phyloP scores from a whole-genome alignment of 30 jellyfish, hydroid and myxozoan species.

The Mastigias papua region DNA sequence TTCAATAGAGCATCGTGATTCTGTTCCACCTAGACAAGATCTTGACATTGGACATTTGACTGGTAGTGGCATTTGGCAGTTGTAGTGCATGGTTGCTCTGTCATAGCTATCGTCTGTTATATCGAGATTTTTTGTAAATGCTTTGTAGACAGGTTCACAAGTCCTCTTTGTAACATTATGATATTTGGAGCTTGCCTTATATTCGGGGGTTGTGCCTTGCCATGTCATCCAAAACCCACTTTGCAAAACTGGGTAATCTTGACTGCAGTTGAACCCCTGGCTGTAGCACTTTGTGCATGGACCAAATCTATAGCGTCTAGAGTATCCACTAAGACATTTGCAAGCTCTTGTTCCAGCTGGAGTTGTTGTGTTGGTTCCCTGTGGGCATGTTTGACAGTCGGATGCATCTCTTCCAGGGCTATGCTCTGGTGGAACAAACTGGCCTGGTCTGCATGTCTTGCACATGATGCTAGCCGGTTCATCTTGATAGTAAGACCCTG shows the following conservation, averaged over 20 bases:
- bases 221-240: constrained; percentile 60
- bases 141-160: background rate
- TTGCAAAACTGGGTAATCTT: constrained; percentile 34
- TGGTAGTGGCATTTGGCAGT: constrained; percentile 34
- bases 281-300: constrained; percentile 24
- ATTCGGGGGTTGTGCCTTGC: background rate
- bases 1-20: constrained; percentile 15
- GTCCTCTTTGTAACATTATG: too few species aligned
- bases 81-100: constrained; percentile 12
- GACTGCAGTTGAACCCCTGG: constrained; percentile 33
- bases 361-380: constrained; percentile 44
- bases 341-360: constrained; percentile 57
- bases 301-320: constrained; percentile 53
- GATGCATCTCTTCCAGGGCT: constrained; percentile 45
- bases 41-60: constrained; percentile 43
- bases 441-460: constrained; percentile 60
- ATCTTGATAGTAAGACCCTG: constrained; percentile 60
- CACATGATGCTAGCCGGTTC: constrained; percentile 21
- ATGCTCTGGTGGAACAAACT: constrained; percentile 34
- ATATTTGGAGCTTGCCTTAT: background rate
- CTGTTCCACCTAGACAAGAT: constrained; percentile 57
- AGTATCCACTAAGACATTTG: constrained; percentile 40
- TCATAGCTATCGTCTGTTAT: background rate
- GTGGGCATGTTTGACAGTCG: constrained; percentile 66
- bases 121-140: constrained; percentile 23